Conservation (phyloP, 2,888 invertebrate genomes). For the Pristionchus fissidentatus region DNA sequence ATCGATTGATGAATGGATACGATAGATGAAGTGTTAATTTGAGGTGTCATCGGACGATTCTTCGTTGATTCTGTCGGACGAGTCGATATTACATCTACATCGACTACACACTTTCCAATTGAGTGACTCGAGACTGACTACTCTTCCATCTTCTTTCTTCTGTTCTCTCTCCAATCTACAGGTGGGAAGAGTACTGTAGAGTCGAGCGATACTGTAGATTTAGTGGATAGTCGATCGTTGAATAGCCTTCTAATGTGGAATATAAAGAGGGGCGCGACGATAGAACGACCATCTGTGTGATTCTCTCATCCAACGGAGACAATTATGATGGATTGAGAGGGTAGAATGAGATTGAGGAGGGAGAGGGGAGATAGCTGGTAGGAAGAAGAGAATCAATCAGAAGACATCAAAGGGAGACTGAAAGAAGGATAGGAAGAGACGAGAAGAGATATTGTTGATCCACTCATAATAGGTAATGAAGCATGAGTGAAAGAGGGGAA, state of each 20-base stretch:
- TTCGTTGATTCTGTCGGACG: not conserved
- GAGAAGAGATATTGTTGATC: too few species aligned
- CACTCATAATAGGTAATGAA: too few species aligned
- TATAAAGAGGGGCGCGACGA: not conserved
- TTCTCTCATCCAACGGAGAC: not conserved
- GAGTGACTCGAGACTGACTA: not conserved
- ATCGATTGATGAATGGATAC: not conserved
- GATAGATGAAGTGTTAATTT: not conserved
- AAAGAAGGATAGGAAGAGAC: not conserved
- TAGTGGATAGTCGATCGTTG: not conserved
- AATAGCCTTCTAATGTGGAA: not conserved
- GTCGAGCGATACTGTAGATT: not conserved
- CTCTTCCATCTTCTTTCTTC: constrained; percentile 34
- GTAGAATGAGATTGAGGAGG: not conserved
- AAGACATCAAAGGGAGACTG: constrained; percentile 7
- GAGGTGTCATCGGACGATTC: not conserved
- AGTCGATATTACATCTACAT: not conserved
- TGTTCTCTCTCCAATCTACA: constrained; percentile 36
- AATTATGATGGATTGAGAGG: not conserved
- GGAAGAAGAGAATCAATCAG: not conserved
- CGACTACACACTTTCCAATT: constrained; percentile 27
- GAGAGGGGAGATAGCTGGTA: constrained; percentile 3
- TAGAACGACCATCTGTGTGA: not conserved
- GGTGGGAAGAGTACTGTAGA: not conserved
- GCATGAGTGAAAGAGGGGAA: not conserved